Evolutionary conservation across 2,888 invertebrate species (phyloP).

Genomic region (Cabera pusaria): DNA sequence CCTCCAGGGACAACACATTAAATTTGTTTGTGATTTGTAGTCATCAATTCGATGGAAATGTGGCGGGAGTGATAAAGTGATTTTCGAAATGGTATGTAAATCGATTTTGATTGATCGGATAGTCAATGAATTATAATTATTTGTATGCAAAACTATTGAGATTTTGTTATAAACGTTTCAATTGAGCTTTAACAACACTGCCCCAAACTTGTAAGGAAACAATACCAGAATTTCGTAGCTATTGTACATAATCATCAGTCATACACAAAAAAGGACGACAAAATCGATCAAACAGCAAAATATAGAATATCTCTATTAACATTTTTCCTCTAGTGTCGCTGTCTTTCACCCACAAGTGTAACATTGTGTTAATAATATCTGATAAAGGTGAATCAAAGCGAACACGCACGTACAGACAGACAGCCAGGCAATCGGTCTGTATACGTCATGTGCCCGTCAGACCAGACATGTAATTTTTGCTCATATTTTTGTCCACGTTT

Average conservation of each 20-base stretch:
- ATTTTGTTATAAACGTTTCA: too few species aligned
- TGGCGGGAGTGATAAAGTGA: constrained; percentile 19
- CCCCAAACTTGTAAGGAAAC: too few species aligned
- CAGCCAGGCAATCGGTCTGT: constrained; percentile 59
- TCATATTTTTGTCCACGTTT: constrained; percentile 35
- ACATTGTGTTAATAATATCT: constrained; percentile 28
- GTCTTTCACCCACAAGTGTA: not conserved
- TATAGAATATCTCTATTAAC: not conserved
- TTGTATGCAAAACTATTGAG: too few species aligned
- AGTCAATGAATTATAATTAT: too few species aligned
- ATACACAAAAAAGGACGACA: too few species aligned
- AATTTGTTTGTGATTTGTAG: constrained; percentile 30
- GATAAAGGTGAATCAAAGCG: constrained; percentile 24
- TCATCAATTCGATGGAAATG: constrained; percentile 18
- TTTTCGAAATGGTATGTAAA: constrained; percentile 22
- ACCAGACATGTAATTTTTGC: constrained; percentile 43
- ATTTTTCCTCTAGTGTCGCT: not conserved
- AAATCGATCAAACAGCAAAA: too few species aligned
- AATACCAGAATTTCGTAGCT: too few species aligned
- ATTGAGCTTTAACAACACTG: too few species aligned
- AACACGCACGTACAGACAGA: constrained; percentile 38
- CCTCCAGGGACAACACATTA: constrained; percentile 19
- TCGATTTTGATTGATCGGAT: too few species aligned
- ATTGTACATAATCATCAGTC: too few species aligned
- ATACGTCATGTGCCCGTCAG: constrained; percentile 40